phyloP scores from a whole-genome alignment of 2,888 invertebrate genomes.

The Cacoxenus indagator region DNA sequence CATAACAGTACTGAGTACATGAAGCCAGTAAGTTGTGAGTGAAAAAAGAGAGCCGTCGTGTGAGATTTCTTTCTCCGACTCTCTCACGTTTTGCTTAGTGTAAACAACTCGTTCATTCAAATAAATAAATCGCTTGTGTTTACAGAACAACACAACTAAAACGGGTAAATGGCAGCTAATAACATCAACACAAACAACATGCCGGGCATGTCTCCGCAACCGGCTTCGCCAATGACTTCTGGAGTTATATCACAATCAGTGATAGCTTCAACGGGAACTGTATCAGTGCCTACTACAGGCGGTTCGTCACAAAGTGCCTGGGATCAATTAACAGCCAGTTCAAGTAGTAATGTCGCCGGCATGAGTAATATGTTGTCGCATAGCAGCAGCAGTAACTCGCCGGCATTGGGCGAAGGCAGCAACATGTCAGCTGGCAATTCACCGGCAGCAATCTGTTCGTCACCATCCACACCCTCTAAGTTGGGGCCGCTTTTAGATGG shows the following conservation, averaged over 20 bases:
- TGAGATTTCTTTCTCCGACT: too few relatives aligned
- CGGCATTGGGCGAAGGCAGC: not conserved
- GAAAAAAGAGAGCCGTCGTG: not conserved
- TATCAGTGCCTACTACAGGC: conserved; percentile 42
- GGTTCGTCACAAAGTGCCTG: conserved; percentile 64
- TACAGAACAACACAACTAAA: conserved; percentile 13
- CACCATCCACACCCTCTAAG: conserved; percentile 68
- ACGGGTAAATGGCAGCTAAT: conserved; percentile 59
- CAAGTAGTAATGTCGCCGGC: conserved; percentile 42
- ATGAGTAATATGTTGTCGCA: conserved; percentile 2
- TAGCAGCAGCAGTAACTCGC: conserved; percentile 9
- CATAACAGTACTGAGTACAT: too few relatives aligned
- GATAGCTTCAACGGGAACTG: conserved; percentile 59
- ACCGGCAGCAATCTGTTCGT: conserved; percentile 60
- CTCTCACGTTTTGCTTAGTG: conserved; percentile 28
- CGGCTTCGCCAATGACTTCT: conserved; percentile 13
- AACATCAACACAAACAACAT: conserved; percentile 56
- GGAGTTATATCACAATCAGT: conserved; percentile 56
- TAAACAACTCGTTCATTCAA: conserved; percentile 32
- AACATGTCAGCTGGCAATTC: conserved; percentile 55
- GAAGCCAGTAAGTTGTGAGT: conserved; percentile 18
- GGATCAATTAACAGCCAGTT: conserved; percentile 69
- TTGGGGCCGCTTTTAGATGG: conserved; percentile 62
- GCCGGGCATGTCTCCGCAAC: conserved; percentile 42
- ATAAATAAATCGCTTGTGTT: conserved; percentile 24